Base-by-base conservation (phyloP, 1,140 invertebrate genomes). In the Anoplophora glabripennis region DNA sequence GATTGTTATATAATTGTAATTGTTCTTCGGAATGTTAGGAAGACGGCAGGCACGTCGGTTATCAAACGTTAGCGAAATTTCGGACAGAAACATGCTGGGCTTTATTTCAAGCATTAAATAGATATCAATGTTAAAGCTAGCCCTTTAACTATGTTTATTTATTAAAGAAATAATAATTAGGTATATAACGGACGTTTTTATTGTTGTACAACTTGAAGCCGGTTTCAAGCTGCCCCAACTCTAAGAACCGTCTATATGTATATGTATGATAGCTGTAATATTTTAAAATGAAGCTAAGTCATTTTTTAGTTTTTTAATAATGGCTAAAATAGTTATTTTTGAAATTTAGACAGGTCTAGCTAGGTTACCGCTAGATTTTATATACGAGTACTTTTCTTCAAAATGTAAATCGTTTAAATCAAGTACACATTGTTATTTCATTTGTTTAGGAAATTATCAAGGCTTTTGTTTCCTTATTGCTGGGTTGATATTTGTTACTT, bases 121-220 rank as follows among this genome's bases (percentile, higher is more conserved):
- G 45, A 56, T 56, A 56, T 56, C 54, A 56, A 17, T 38, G 54
- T 56, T 56, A 56, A 56, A 56, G 54, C 54, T n/a, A 28, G 33
- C 7, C 36, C 54, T 56, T 56, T 56, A 56, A 56, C 54, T 37
- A 48, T 56, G 54, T 56, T 56, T 56, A 56, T 56, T 56, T 56
- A 56, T 56, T 46, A 9, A 44, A 28, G 21, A 40, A 53, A 18
- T 12, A 49, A 52, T 52, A 40, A 38, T 38, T 52, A 52, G 49
- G 35, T 52, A 38, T 37, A 40, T 41, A 28, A 28, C 15, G 14
- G 36, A 52, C 21, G 21, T 10, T 52, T 1, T 18, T 18, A 21
- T 10, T 28, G 49, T 52, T 52, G 34, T 52, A 37, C 37, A 52
- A 38, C 17, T 52, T 52, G 49, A 38, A 18, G 17, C 17, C 28